Percentiles rank a stretch among this genome's conserved stretches.
Conservation (phyloP, 2,888 invertebrate genomes). For the Ormyrus nitidulus region DNA sequence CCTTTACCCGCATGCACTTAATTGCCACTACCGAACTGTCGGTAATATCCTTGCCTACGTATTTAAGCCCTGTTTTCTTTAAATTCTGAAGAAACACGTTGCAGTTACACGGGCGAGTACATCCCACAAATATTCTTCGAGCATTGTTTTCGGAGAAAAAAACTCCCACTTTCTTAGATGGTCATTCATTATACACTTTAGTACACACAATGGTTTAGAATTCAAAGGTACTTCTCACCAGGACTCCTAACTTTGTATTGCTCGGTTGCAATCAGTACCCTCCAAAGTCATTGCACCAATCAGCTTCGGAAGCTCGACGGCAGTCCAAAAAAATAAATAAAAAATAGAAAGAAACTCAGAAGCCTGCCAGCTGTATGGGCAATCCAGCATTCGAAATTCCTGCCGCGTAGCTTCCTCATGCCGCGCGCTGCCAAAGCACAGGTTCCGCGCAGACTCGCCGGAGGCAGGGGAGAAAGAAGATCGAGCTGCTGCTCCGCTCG, state of each 20-base stretch:
- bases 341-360: not conserved
- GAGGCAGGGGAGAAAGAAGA: not conserved
- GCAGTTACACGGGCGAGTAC: too few species aligned
- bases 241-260: too few species aligned
- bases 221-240: not conserved
- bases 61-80: not conserved
- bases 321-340: too few species aligned
- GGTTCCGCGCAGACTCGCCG: not conserved
- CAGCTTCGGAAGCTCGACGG: too few species aligned
- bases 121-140: too few species aligned
- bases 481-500: not conserved
- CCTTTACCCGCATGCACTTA: conserved; percentile 18
- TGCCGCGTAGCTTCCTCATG: not conserved
- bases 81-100: conserved; percentile 26
- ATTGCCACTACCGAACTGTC: conserved; percentile 37
- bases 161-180: too few species aligned
- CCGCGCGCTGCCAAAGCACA: not conserved
- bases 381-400: not conserved
- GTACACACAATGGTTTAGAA: too few species aligned
- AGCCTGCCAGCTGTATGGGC: not conserved
- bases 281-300: too few species aligned
- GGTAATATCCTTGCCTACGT: conserved; percentile 45
- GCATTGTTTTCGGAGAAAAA: too few species aligned
- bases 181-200: too few species aligned
- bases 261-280: too few species aligned